phyloP scores from a whole-genome alignment of 2,888 invertebrate genomes.

The Drosophila pseudotakahashii region DNA sequence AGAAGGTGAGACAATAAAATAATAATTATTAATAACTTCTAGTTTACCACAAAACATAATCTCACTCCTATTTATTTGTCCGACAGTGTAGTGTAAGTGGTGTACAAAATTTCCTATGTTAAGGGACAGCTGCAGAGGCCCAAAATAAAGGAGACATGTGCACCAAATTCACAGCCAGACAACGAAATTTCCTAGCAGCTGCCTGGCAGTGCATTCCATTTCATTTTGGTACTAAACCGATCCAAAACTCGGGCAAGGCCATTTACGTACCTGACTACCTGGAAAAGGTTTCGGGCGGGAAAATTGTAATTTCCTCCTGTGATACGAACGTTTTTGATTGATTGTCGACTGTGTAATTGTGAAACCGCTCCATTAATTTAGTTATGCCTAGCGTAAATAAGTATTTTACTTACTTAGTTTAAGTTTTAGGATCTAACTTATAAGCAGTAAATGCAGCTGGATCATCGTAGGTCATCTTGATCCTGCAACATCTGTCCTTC shows the following conservation, averaged over 20 bases:
- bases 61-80: background rate
- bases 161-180: constrained; percentile 43
- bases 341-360: constrained; percentile 2
- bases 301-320: background rate
- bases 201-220: constrained; percentile 24
- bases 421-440: background rate
- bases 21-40: no score
- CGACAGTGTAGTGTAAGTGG: background rate
- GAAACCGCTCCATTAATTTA: background rate
- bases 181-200: constrained; percentile 54
- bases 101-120: background rate
- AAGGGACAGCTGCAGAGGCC: constrained; percentile 10
- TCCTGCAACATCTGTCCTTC: constrained; percentile 29
- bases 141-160: constrained; percentile 24
- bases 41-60: no score
- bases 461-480: constrained; percentile 2
- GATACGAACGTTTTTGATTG: constrained; percentile 18
- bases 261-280: constrained; percentile 27
- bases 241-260: constrained; percentile 38
- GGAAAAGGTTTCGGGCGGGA: constrained; percentile 8
- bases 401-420: background rate
- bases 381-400: no score
- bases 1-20: no score
- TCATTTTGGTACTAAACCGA: constrained; percentile 26
- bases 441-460: background rate